Evolutionary conservation across 92 coral and sea anemone genomes (phyloP), one percentile per base, ranked within the genome.

Genomic region (Phenganax stokvisi): DNA sequence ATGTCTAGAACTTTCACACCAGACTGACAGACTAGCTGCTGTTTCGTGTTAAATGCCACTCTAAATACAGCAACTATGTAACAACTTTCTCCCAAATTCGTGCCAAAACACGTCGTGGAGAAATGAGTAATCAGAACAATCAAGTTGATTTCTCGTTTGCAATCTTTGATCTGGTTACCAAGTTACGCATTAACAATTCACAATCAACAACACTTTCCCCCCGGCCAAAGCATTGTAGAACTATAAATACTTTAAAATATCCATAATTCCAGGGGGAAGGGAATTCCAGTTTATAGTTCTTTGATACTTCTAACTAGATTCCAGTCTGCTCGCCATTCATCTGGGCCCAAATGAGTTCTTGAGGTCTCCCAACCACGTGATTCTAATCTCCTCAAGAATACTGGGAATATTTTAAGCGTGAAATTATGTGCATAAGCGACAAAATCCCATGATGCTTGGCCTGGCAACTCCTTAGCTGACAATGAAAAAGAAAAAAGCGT

Each of bases 241-340:
- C 3, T 37, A 37, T 5, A 37, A 37, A 2, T 13, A 68, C 13
- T 9, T 1, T 3, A 68, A 30, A 28, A 62, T 15, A 5, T 30
- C 10, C 16, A 6, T 0, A 68, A 68, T 10, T 37, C 30, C 54
- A 68, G 54, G 73, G 73, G 73, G 73, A 17, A 16, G 72, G 3
- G 0, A 64, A 10, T 64, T 64, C 27, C 70, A 30, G 47, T 59
- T 60, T 52, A 76, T 27, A 57, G 81, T 57, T 60, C 20, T 60
- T 76, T 76, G 53, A 20, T 12, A 4, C 56, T 76, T 29, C 54
- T 56, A 16, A 59, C 47, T 12, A 86, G 65, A 56, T 87, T 90
- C 99, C 99, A 96, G 80, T 88, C 89, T 15, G 92, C 89, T 29
- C 99, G 88, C 99, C 99, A 96, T 72, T 96, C 99, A 72, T 96